Evolutionary conservation across 1,140 invertebrate species (phyloP).

Genomic region (Mamestra configurata): DNA sequence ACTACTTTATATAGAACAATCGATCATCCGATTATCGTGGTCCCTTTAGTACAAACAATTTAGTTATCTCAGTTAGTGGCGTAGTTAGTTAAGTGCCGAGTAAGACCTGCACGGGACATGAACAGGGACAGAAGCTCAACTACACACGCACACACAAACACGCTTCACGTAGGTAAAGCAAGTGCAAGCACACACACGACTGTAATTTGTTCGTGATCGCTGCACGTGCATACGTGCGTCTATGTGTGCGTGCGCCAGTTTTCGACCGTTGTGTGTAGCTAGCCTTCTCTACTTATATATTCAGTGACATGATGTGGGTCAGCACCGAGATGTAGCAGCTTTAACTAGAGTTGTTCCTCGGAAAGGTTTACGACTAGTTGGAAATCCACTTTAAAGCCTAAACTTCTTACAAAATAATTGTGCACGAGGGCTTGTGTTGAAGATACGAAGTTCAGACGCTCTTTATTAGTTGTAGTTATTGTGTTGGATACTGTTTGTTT

Average conservation of each 20-base stretch:
- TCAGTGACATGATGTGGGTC: constrained; percentile 10
- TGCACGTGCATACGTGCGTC: too few relatives aligned
- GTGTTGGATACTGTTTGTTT: background rate
- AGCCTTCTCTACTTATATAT: too few relatives aligned
- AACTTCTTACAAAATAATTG: constrained; percentile 34
- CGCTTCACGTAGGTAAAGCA: too few relatives aligned
- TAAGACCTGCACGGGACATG: constrained; percentile 19
- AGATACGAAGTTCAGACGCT: background rate
- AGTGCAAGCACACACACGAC: too few relatives aligned
- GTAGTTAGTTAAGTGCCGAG: constrained; percentile 25
- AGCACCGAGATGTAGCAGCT: background rate
- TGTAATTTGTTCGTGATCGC: too few relatives aligned
- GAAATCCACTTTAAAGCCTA: constrained; percentile 15
- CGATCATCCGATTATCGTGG: background rate
- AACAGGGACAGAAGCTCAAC: background rate
- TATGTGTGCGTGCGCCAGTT: too few relatives aligned
- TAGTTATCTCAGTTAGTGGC: background rate
- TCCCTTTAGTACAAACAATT: constrained; percentile 30
- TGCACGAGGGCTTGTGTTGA: background rate
- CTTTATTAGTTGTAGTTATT: background rate
- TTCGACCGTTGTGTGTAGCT: too few relatives aligned
- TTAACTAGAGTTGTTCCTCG: constrained; percentile 12
- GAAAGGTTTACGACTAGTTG: constrained; percentile 28
- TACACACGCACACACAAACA: too few relatives aligned
- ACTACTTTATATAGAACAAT: background rate